phyloP scores from a whole-genome alignment of 1,140 invertebrate genomes.

The Aporrectodea caliginosa region DNA sequence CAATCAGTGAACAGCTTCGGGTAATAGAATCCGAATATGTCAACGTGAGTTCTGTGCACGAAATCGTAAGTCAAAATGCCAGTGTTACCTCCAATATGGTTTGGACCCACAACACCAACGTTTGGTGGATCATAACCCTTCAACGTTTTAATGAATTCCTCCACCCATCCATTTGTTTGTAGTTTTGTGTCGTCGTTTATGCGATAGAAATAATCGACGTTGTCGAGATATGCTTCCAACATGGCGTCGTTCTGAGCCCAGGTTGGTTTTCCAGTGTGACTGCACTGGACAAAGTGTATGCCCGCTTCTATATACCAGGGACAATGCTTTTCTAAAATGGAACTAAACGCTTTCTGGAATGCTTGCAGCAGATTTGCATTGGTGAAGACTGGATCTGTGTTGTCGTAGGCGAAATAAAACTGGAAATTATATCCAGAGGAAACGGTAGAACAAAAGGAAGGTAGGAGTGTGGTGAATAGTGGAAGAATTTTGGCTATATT shows the following conservation, averaged over 20 bases:
- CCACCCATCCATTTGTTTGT: conserved; percentile 10
- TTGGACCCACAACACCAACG: conserved; percentile 19
- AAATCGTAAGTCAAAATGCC: too few species aligned
- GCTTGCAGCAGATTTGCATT: too few species aligned
- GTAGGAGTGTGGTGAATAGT: too few species aligned
- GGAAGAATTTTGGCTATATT: too few species aligned
- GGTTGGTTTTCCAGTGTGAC: conserved; percentile 12
- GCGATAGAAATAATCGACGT: conserved; percentile 19
- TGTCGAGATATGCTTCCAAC: too few species aligned
- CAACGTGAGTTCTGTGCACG: too few species aligned
- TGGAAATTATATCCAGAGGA: too few species aligned
- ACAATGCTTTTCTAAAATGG: conserved; percentile 8
- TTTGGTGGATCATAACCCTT: conserved; percentile 14
- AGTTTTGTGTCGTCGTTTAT: conserved; percentile 26
- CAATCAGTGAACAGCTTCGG: conserved; percentile 32
- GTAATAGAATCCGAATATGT: conserved; percentile 31
- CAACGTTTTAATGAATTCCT: conserved; percentile 15
- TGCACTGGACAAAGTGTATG: conserved; percentile 26
- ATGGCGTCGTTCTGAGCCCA: conserved; percentile 31
- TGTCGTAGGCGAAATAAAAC: too few species aligned
- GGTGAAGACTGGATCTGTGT: too few species aligned
- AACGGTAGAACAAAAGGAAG: too few species aligned
- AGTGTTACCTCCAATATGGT: conserved; percentile 5
- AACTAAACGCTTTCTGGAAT: too few species aligned
- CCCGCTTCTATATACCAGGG: neutral